These are phyloP conservation scores for Leuctra nigra DNA, from an alignment of 2,888 invertebrate species.

Conservation along the genomic window DNA sequence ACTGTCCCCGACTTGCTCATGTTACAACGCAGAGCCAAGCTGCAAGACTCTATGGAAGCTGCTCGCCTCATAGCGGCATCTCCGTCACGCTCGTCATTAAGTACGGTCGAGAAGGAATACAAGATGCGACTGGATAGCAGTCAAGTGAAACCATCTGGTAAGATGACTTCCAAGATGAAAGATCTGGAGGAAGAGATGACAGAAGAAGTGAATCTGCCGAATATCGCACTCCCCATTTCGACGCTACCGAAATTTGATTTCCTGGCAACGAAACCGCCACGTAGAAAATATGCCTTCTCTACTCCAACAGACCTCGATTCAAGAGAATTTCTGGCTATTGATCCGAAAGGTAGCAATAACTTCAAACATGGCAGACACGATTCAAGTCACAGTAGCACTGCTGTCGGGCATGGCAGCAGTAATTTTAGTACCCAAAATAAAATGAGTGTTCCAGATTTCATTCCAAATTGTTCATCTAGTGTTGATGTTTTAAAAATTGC, in stretches of 20 bases:
- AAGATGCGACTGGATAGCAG: conserved; percentile 32
- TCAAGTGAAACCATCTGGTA: conserved; percentile 3
- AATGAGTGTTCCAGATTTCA: conserved; percentile 34
- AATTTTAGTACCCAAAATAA: neutral
- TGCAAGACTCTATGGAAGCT: conserved; percentile 54
- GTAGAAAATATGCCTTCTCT: neutral
- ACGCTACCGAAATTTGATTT: conserved; percentile 52
- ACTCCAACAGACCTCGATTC: neutral
- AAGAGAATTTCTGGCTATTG: neutral
- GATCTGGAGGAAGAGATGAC: conserved; percentile 23
- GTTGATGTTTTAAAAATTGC: too few relatives aligned
- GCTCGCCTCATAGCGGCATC: conserved; percentile 54
- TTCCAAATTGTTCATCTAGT: conserved; percentile 4
- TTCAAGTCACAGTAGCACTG: conserved; percentile 21
- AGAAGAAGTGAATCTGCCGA: conserved; percentile 34
- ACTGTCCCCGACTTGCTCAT: conserved; percentile 55
- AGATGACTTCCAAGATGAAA: conserved; percentile 24
- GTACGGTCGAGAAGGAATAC: conserved; percentile 37
- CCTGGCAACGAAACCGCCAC: conserved; percentile 45
- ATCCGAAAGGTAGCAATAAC: neutral
- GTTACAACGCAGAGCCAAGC: conserved; percentile 50
- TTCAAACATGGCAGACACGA: conserved; percentile 19
- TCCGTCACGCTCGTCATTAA: conserved; percentile 32
- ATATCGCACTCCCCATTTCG: conserved; percentile 48
- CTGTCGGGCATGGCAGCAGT: neutral